Base-by-base conservation (phyloP, 2,888 invertebrate genomes). In the Lycia hirtaria region DNA sequence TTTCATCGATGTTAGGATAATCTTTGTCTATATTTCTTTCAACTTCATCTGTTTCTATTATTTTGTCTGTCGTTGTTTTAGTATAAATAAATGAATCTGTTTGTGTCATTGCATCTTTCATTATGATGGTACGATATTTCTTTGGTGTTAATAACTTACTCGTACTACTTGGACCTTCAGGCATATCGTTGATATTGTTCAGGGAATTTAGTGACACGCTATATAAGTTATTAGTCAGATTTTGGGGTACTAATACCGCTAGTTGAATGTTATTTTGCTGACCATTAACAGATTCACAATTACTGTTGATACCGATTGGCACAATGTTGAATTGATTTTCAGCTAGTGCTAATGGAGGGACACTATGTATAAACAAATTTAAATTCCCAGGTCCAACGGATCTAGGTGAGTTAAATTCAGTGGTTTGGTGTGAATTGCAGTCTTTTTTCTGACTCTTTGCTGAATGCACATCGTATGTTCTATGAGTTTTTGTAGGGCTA, bases 31-130 rank as follows among this genome's bases (percentile, higher is more conserved):
- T 88, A 75, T 78, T 80, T 71, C 83, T 84, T 66, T 85, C 83
- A 10, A 76, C 64, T 35, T 85, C 85, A 43, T 84, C 85, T 3
- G 85, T 85, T 72, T 87, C 87, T 71, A 76, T 79, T 65, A 75
- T 79, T 77, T 80, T 88, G 56, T 84, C 83, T 4, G 68, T 75
- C 17, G 78, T 79, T 17, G 72, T 67, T 72, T 79, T 83, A 3
- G 20, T 55, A 60, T 75, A 72, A 32, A 79, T 48, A 55, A 65
- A 80, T 48, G 69, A 65, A 62, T 95, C 95, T 0, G 95, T 96
- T 85, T 96, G 95, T n/a, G 95, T 95, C 47, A 93, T 93, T 48
- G 92, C 95, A 72, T 95, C 95, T 72, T 93, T 93, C 53, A 89
- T 87, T 64, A 83, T 86, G 56, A 83, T 72, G 53, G 87, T 81